Evolutionary conservation across 2,888 invertebrate genomes (phyloP).

Genomic region (Drosophila prolongata): DNA sequence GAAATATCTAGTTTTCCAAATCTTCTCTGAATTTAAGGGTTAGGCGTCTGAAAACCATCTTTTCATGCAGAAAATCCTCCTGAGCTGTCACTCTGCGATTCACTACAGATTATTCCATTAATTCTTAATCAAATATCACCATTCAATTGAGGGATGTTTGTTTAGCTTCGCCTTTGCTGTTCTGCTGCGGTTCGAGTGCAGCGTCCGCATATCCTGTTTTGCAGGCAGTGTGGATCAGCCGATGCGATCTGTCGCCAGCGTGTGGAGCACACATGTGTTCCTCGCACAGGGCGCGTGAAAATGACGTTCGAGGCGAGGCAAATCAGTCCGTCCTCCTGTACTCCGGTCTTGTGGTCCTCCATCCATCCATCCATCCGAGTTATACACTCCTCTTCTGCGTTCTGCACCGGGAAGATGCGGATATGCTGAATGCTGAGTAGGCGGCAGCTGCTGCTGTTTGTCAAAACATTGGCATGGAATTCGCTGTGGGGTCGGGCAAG

Average conservation of each 20-base stretch:
- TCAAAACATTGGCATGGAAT: conserved; percentile 51
- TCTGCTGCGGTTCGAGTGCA: conserved; percentile 36
- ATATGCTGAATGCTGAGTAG: conserved; percentile 51
- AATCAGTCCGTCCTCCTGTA: conserved; percentile 1
- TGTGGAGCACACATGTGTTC: conserved; percentile 66
- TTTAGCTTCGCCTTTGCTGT: not conserved
- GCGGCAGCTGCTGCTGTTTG: conserved; percentile 54
- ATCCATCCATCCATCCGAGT: conserved; percentile 3
- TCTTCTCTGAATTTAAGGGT: too few relatives aligned
- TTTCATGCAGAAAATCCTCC: not conserved
- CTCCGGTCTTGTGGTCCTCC: not conserved
- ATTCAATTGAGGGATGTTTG: conserved; percentile 23
- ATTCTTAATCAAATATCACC: conserved; percentile 25
- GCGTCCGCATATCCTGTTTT: conserved; percentile 47
- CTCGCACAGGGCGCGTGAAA: conserved; percentile 58
- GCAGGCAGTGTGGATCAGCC: conserved; percentile 10
- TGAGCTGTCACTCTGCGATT: conserved; percentile 6
- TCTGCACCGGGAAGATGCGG: conserved; percentile 32
- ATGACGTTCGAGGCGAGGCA: conserved; percentile 42
- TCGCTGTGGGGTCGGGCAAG: conserved; percentile 43
- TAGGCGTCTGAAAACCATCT: too few relatives aligned
- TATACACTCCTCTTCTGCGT: conserved; percentile 14
- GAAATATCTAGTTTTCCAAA: too few relatives aligned
- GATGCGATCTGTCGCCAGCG: conserved; percentile 56
- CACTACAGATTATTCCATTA: conserved; percentile 14